Conservation (phyloP, 2,113 vertebrate species). For the Cepphus grylle region DNA sequence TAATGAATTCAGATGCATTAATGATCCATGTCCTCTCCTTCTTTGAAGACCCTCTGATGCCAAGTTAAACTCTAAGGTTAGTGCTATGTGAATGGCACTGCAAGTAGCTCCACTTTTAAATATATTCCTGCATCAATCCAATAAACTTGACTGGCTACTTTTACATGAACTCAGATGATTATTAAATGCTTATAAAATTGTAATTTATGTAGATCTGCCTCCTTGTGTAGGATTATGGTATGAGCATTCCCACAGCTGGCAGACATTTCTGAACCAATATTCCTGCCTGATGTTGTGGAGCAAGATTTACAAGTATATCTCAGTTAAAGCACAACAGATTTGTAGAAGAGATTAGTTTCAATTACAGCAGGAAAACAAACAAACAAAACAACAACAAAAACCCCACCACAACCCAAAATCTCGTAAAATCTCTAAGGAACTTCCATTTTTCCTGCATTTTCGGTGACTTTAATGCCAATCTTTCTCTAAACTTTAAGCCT, state of each 20-base stretch:
- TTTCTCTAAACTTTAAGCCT: neutral
- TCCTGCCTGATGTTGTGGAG: neutral
- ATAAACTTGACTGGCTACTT: neutral
- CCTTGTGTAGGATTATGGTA: neutral
- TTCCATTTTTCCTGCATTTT: neutral
- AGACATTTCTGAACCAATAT: neutral
- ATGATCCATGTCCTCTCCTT: neutral
- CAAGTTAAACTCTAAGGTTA: neutral
- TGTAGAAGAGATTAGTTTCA: neutral
- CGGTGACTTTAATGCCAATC: neutral
- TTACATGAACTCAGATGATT: neutral
- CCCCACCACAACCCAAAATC: neutral
- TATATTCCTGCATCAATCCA: neutral
- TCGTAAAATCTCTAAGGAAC: neutral
- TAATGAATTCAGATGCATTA: neutral
- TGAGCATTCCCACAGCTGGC: neutral
- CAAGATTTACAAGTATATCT: neutral
- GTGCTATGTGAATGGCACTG: neutral
- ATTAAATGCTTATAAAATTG: neutral
- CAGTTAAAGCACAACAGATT: neutral
- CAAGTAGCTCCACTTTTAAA: neutral
- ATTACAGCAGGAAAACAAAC: neutral
- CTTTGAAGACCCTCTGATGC: neutral
- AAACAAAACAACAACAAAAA: neutral
- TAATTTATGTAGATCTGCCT: neutral